Conservation (phyloP, 1,140 invertebrate genomes). For the Drosophila littoralis region DNA sequence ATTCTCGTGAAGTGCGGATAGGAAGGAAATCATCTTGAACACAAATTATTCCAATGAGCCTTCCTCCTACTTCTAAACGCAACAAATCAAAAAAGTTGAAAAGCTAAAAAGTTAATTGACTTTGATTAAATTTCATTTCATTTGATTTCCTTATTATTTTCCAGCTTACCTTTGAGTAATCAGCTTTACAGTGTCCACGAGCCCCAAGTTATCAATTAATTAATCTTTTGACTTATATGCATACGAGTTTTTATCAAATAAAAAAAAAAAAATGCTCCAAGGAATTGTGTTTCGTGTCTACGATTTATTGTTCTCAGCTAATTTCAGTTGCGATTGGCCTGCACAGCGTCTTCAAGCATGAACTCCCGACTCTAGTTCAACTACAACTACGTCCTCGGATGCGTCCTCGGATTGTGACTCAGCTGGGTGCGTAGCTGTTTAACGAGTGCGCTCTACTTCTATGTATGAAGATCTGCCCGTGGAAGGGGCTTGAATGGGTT, state of each 20-base stretch:
- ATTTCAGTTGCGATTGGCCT: slow-evolving; percentile 15
- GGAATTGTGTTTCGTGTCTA: slow-evolving; percentile 6
- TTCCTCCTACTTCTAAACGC: neutral
- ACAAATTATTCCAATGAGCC: neutral
- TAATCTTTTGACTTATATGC: slow-evolving; percentile 21
- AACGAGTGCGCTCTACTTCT: slow-evolving; percentile 38
- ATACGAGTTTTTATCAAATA: slow-evolving; percentile 16
- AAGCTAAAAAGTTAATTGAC: neutral
- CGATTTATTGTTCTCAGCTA: slow-evolving; percentile 40
- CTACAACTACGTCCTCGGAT: slow-evolving; percentile 23
- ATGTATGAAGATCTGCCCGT: neutral
- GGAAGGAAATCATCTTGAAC: too few species aligned
- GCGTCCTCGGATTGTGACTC: slow-evolving; percentile 18
- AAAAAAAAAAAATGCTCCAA: slow-evolving; percentile 21
- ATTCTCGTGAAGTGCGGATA: too few species aligned
- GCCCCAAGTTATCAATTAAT: neutral
- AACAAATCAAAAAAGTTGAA: neutral
- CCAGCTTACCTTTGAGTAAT: neutral
- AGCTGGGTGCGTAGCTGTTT: slow-evolving; percentile 28
- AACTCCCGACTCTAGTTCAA: neutral
- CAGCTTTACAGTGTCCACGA: neutral
- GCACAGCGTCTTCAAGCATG: slow-evolving; percentile 28
- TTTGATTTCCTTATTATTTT: neutral
- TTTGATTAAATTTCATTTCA: neutral
- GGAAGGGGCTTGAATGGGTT: neutral